Percentiles rank a stretch among this genome's conserved stretches.
phyloP scores from a whole-genome alignment of 2,113 vertebrate species.

The Petroica traversi region DNA sequence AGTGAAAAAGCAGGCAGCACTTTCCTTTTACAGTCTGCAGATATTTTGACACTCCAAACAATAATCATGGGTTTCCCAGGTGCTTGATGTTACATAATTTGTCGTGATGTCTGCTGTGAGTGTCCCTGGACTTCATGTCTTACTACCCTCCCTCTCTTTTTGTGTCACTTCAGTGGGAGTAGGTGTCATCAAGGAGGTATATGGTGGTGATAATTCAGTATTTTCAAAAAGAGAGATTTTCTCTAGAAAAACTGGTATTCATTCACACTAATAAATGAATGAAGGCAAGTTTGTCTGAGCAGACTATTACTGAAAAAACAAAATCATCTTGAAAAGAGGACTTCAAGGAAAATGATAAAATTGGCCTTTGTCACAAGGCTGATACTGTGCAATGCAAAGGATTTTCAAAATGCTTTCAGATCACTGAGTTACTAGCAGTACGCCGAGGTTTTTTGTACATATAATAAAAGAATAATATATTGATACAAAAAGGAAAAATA shows the following conservation, averaged over 20 bases:
- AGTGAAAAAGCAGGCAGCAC: conserved; percentile 19
- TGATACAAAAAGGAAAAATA: not conserved
- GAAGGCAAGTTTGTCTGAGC: not conserved
- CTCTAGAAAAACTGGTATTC: not conserved
- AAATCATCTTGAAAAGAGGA: not conserved
- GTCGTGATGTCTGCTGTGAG: not conserved
- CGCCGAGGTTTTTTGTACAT: not conserved
- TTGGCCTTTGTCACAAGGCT: not conserved
- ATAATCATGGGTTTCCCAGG: not conserved
- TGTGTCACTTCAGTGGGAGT: not conserved
- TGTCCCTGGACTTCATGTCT: conserved; percentile 5
- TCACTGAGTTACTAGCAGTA: not conserved
- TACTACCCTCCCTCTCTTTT: not conserved
- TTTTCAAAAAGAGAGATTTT: not conserved
- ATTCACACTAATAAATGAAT: not conserved
- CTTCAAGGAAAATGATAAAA: not conserved
- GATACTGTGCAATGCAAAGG: not conserved
- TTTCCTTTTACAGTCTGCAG: conserved; percentile 5
- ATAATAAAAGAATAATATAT: not conserved
- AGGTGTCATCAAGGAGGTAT: not conserved
- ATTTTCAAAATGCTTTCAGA: not conserved
- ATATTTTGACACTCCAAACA: conserved; percentile 38
- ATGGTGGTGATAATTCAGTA: not conserved
- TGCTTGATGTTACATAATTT: conserved; percentile 34
- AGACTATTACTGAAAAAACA: not conserved